These are phyloP conservation scores for Bombus balteatus DNA, from an alignment of 1,140 invertebrate genomes.

Conservation along the genomic window DNA sequence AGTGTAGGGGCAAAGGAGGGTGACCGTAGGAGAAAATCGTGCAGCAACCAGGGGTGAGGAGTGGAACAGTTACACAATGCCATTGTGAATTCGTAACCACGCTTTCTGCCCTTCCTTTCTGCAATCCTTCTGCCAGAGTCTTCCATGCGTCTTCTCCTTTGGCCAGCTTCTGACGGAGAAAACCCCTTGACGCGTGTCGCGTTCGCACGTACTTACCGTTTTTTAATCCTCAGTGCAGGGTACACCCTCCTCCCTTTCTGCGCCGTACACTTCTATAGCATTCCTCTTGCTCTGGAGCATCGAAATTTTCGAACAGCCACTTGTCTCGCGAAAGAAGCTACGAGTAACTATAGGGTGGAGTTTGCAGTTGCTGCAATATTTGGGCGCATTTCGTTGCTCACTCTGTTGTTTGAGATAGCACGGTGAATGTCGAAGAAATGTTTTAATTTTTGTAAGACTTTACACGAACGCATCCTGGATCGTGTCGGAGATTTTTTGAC, in stretches of 20 bases:
- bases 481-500: no score
- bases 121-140: slow-evolving; percentile 1
- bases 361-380: neutral
- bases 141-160: slow-evolving; percentile 1
- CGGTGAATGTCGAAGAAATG: no score
- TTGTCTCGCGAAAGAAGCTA: neutral
- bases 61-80: slow-evolving; percentile 59
- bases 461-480: no score
- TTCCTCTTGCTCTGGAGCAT: neutral
- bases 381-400: no score
- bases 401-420: no score
- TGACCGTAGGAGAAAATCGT: slow-evolving; percentile 36
- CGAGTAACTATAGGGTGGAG: neutral
- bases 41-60: neutral
- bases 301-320: slow-evolving; percentile 15
- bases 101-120: slow-evolving; percentile 32
- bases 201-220: slow-evolving; percentile 40
- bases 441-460: no score
- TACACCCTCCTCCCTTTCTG: no score
- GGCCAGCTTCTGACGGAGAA: neutral
- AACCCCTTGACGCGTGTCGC: slow-evolving; percentile 44
- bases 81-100: slow-evolving; percentile 70
- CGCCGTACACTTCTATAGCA: neutral
- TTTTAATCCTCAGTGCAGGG: slow-evolving; percentile 34
- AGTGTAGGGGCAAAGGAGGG: slow-evolving; percentile 11